These are phyloP conservation scores for Aplochiton taeniatus DNA, from an alignment of 2,797 vertebrate species.

Conservation along the genomic window DNA sequence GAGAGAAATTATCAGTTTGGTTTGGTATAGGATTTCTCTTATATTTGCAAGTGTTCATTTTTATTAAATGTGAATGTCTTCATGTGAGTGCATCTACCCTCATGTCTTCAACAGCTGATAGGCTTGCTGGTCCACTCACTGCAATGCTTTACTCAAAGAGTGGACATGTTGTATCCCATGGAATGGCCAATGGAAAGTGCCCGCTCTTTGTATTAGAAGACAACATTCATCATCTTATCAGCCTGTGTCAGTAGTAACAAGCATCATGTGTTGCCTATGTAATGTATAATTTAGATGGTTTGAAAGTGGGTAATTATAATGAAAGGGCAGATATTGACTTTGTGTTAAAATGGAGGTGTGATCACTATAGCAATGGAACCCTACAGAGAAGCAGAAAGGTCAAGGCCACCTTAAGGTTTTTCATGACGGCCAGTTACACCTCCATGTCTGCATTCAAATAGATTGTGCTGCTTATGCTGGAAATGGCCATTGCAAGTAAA, in stretches of 20 bases:
- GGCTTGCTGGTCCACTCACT: conserved; percentile 9
- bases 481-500: conserved; percentile 32
- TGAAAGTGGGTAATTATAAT: conserved; percentile 17
- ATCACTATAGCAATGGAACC: conserved; percentile 45
- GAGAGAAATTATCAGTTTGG: too few species aligned
- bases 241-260: not conserved
- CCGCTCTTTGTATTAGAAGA: conserved; percentile 36
- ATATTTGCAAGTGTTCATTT: too few species aligned
- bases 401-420: conserved; percentile 42
- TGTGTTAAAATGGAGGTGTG: conserved; percentile 31
- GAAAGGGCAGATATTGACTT: conserved; percentile 38
- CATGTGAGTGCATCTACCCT: too few species aligned
- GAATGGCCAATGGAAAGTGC: not conserved
- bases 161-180: not conserved
- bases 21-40: too few species aligned
- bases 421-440: conserved; percentile 36
- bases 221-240: conserved; percentile 8
- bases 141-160: conserved; percentile 8
- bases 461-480: conserved; percentile 28
- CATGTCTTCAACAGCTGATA: conserved; percentile 13
- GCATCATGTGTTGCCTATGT: not conserved
- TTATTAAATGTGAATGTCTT: too few species aligned
- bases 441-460: not conserved
- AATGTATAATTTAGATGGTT: conserved; percentile 35
- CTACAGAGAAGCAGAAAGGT: conserved; percentile 57